Evolutionary conservation across 1,140 invertebrate species (phyloP).

Genomic region (Phthorimaea operculella): DNA sequence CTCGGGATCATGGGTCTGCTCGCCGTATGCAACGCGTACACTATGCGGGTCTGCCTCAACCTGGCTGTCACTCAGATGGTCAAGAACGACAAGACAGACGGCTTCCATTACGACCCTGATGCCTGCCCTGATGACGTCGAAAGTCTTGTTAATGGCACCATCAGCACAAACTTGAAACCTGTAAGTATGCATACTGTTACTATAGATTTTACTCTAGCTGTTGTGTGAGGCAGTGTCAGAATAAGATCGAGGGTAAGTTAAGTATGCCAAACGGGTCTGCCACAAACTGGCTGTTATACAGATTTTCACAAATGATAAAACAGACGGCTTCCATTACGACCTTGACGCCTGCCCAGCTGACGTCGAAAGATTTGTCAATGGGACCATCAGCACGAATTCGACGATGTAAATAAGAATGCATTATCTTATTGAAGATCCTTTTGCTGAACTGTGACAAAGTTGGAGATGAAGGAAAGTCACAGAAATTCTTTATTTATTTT

Average conservation of each 20-base stretch:
- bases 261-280: conserved; percentile 77
- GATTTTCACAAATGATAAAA: conserved; percentile 69
- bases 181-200: conserved; percentile 26
- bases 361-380: conserved; percentile 40
- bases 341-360: conserved; percentile 53
- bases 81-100: conserved; percentile 39
- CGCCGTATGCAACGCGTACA: conserved; percentile 74
- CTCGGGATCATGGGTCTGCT: conserved; percentile 74
- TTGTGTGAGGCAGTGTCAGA: too few species aligned
- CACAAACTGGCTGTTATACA: conserved; percentile 79
- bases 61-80: conserved; percentile 81
- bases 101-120: conserved; percentile 42
- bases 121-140: conserved; percentile 52
- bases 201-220: too few species aligned
- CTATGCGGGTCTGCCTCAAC: conserved; percentile 77
- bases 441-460: too few species aligned
- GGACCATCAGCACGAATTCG: conserved; percentile 39
- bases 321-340: conserved; percentile 34
- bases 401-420: too few species aligned
- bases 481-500: too few species aligned
- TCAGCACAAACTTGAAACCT: conserved; percentile 36
- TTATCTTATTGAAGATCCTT: too few species aligned
- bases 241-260: too few species aligned
- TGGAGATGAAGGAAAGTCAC: too few species aligned
- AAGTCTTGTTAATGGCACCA: conserved; percentile 42